Evolutionary conservation across 1,140 invertebrate species (phyloP).

Genomic region (Pomacea maculata): DNA sequence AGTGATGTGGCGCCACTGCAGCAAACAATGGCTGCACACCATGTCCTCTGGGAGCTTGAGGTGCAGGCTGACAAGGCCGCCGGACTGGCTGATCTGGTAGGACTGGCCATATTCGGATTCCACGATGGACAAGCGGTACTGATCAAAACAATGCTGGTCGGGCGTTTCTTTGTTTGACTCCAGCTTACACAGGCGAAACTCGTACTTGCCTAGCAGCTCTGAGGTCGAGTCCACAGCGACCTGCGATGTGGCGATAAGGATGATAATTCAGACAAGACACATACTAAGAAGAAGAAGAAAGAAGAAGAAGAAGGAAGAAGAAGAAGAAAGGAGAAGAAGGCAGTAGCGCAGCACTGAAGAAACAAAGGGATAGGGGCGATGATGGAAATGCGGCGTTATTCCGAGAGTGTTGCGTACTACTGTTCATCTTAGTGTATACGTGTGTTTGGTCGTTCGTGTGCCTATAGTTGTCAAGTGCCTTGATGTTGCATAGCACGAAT

Average conservation of each 20-base stretch:
- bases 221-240: slow-evolving; percentile 33
- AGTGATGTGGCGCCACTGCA: slow-evolving; percentile 90
- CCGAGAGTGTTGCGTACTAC: no score
- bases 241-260: slow-evolving; percentile 2
- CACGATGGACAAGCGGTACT: slow-evolving; percentile 23
- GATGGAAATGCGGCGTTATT: no score
- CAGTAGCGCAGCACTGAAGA: not conserved
- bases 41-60: slow-evolving; percentile 76
- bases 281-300: not conserved
- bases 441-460: no score
- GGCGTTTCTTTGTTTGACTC: slow-evolving; percentile 49
- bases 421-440: no score
- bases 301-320: no score
- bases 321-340: not conserved
- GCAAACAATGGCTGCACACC: slow-evolving; percentile 84
- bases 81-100: slow-evolving; percentile 30
- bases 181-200: slow-evolving; percentile 83
- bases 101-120: slow-evolving; percentile 18
- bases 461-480: no score
- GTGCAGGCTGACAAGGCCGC: slow-evolving; percentile 29
- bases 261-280: not conserved
- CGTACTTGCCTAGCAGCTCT: slow-evolving; percentile 76
- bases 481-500: no score
- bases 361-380: not conserved
- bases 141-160: slow-evolving; percentile 26